Evolutionary conservation across 2,888 invertebrate genomes (phyloP), one percentile per base, ranked within the genome.

Genomic region (Carabus problematicus): DNA sequence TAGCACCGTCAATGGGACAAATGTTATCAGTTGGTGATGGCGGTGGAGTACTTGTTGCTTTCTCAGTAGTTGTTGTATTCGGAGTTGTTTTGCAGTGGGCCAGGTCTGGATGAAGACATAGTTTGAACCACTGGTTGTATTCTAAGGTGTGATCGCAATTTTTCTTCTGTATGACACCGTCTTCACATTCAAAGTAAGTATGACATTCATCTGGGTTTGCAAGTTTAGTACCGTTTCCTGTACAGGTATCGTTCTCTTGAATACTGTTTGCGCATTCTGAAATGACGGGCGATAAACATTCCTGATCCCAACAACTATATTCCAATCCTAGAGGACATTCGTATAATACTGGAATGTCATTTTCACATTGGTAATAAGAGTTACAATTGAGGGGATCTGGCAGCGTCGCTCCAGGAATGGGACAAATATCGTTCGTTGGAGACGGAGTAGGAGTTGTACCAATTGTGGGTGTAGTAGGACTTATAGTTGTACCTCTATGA

Each of bases 241-340:
- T 47, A 11, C 47, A 47, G 8, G 47, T 14, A 7, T 47, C 47
- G n/a, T 16, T 16, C 12, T 14, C 47, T 47, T 47, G 1, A 7
- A 47, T 47, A 16, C n/a, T 16, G 11, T 9, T 47, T 7, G 16
- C 16, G n/a, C 47, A 47, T 47, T 47, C 47, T 1, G 47, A 12
- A 11, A 47, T 16, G 12, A 47, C 47, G 8, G 47, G n/a, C n/a
- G 47, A 7, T 47, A 14, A 12, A n/a, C 47, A 47, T 47, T 58
- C n/a, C 19, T 58, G 29, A 58, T 39, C 41, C 41, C 41, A 58
- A 58, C 40, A 58, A 58, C 58, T 58, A 40, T 58, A 58, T 11
- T 58, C 40, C 39, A 40, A 39, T 14, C 40, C 40, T 39, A 11
- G 12, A 11, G 18, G 7, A 8, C 54, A 54, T 16, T 54, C 11